Evolutionary conservation across 2,888 invertebrate genomes (phyloP).

Genomic region (Amorpha juglandis): DNA sequence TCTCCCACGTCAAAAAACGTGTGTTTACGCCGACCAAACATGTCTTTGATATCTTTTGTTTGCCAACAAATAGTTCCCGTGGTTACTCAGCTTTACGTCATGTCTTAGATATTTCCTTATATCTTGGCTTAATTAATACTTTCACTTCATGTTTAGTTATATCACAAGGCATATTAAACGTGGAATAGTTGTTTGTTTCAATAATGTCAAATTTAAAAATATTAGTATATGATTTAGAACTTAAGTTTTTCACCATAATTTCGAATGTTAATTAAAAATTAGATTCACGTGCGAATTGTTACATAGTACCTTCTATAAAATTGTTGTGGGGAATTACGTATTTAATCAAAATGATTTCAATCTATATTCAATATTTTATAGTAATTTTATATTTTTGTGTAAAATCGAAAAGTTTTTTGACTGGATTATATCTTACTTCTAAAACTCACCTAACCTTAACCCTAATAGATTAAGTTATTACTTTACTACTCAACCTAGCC

Average conservation of each 20-base stretch:
- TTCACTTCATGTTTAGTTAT: neutral
- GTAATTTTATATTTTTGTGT: too few relatives aligned
- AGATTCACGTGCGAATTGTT: too few relatives aligned
- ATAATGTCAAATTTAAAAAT: neutral
- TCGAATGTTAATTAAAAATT: too few relatives aligned
- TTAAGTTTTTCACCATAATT: neutral
- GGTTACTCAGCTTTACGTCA: conserved; percentile 32
- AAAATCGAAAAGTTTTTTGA: too few relatives aligned
- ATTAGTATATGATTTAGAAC: neutral
- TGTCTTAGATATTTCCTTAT: conserved; percentile 11
- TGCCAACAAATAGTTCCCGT: conserved; percentile 55
- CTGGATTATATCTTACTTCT: too few relatives aligned
- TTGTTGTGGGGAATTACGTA: too few relatives aligned
- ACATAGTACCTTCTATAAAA: too few relatives aligned
- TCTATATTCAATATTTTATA: too few relatives aligned
- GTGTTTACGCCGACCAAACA: conserved; percentile 55
- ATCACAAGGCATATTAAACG: neutral
- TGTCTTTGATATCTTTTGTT: conserved; percentile 60
- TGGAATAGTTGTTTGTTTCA: neutral
- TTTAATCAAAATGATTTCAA: too few relatives aligned
- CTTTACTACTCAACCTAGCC: too few relatives aligned
- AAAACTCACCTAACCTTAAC: too few relatives aligned
- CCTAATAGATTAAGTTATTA: too few relatives aligned
- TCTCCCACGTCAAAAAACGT: conserved; percentile 58
- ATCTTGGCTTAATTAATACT: conserved; percentile 2